Evolutionary conservation across 2,888 invertebrate genomes (phyloP), one percentile per base, ranked within the genome.

Genomic region (Bombylius major): DNA sequence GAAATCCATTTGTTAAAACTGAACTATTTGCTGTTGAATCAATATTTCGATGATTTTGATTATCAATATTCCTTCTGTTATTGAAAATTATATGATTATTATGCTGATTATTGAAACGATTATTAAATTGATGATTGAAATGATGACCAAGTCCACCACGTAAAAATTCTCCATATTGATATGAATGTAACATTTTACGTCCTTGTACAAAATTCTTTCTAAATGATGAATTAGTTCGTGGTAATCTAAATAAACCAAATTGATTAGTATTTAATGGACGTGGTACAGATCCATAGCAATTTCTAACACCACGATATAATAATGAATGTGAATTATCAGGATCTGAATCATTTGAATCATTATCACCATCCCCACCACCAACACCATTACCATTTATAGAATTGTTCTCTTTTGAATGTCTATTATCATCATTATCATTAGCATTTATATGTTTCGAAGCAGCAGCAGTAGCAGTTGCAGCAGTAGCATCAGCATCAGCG

Each of bases 181-280:
- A 51, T 6, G 50, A 23, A 13, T 39, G 39, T 31, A 45, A 45
- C 11, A 44, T 49, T 46, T 56, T 56, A 12, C 59, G 47, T 34
- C 46, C 52, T n/a, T 31, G 50, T 23, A 59, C 12, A 5, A 56
- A 44, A 39, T 49, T 55, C 39, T 58, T 58, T n/a, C 51, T 54
- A 13, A 60, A 60, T 36, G 49, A 32, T n/a, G 58, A 55, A 9
- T 51, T 50, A 34, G 58, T 56, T 5, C 52, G 42, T 12, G 47
- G 51, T 2, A 59, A n/a, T 51, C 56, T 58, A 13, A 51, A 46
- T 39, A 60, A 47, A 31, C 56, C 56, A 44, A 58, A 60, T 5
- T 46, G 42, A 45, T 58, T 58, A 11, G 55, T 51, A 31, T 53
- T 33, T 23, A 56, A 45, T 3, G 60, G 60, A 50, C 47, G 55